Evolutionary conservation across 2,888 invertebrate species (phyloP).

Genomic region (Phalera bucephala): DNA sequence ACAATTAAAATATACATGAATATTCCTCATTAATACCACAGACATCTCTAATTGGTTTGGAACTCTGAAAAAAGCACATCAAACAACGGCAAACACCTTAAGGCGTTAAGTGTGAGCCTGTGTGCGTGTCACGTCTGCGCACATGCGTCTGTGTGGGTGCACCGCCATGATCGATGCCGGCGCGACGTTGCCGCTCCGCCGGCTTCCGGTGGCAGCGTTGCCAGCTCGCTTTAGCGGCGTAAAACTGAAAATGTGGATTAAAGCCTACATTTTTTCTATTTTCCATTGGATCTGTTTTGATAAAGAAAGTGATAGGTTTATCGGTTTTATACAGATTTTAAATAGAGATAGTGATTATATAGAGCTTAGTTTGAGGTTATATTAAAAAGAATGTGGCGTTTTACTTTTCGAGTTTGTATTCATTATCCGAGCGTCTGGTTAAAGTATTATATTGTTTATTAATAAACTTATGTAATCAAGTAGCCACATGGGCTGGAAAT

Average conservation of each 20-base stretch:
- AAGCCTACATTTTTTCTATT: constrained; percentile 39
- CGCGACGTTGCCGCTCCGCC: constrained; percentile 62
- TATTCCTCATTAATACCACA: neutral
- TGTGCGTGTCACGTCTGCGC: constrained; percentile 25
- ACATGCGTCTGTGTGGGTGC: constrained; percentile 42
- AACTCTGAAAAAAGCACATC: neutral
- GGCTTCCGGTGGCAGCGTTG: constrained; percentile 53
- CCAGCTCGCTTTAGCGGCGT: constrained; percentile 52
- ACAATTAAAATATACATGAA: no score
- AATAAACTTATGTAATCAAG: no score
- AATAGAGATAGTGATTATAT: no score
- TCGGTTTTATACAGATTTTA: constrained; percentile 1
- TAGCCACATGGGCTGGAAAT: no score
- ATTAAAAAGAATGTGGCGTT: no score
- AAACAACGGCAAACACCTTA: constrained; percentile 23
- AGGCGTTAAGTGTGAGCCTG: constrained; percentile 33
- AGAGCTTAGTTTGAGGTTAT: no score
- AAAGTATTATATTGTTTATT: no score
- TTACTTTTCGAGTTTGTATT: no score
- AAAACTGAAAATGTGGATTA: constrained; percentile 48
- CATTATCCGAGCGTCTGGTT: no score
- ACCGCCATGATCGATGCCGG: constrained; percentile 84
- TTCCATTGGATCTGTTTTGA: constrained; percentile 1
- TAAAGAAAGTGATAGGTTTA: constrained; percentile 5
- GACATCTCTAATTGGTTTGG: neutral